A percentile compares a stretch with the other conserved stretches of the same genome.
Evolutionary conservation across 2,888 invertebrate species (phyloP).

Genomic region (Beris chalybata): DNA sequence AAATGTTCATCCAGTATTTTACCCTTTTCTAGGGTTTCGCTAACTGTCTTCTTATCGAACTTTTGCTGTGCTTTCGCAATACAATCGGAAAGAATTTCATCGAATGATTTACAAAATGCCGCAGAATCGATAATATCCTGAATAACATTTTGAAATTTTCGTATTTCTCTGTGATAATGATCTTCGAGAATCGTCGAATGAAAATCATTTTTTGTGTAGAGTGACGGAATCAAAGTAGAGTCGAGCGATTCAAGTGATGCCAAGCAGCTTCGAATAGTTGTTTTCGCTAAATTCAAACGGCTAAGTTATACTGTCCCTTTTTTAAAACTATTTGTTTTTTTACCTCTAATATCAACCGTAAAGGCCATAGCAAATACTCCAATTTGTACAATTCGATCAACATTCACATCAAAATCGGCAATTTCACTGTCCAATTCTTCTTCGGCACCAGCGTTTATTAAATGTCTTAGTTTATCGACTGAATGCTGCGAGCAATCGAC

Average conservation of each 20-base stretch:
- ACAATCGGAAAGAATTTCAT: conserved; percentile 46
- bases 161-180: conserved; percentile 52
- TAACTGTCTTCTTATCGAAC: conserved; percentile 44
- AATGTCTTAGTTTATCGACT: conserved; percentile 47
- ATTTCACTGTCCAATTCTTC: conserved; percentile 48
- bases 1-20: conserved; percentile 49
- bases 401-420: conserved; percentile 54
- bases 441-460: conserved; percentile 43
- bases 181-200: conserved; percentile 51
- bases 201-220: conserved; percentile 44
- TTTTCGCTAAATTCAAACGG: conserved; percentile 45
- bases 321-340: conserved; percentile 8
- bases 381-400: conserved; percentile 53
- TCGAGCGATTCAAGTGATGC: conserved; percentile 54
- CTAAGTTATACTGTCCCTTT: not conserved
- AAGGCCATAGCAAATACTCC: conserved; percentile 53
- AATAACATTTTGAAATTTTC: conserved; percentile 47
- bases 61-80: conserved; percentile 43
- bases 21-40: conserved; percentile 47
- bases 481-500: conserved; percentile 50
- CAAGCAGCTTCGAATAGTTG: conserved; percentile 49
- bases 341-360: conserved; percentile 48
- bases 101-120: conserved; percentile 48
- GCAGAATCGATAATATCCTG: conserved; percentile 52
- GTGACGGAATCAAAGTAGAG: conserved; percentile 51